Base-by-base conservation (phyloP, 2,113 vertebrate genomes). In the Gallinago media region DNA sequence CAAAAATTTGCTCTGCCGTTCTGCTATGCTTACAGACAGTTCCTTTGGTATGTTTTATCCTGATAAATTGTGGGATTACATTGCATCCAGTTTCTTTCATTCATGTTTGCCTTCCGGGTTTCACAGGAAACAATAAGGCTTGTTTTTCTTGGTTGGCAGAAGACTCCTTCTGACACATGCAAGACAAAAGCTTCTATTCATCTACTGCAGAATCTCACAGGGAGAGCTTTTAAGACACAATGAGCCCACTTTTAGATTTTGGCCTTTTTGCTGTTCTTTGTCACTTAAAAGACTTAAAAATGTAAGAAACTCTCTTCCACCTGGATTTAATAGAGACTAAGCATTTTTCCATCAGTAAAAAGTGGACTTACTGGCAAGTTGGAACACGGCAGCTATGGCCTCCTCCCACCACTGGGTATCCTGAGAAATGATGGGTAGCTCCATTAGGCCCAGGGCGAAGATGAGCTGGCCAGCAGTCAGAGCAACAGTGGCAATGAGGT, bases 401-500 rank as follows among this genome's bases (percentile, higher is more conserved):
- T 99, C 99, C 97, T 99, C 99, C 99, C 99, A 99, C 99, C 99
- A 99, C 90, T 99, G 99, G n/a, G 99, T 99, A 67, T 99, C 99
- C 58, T 99, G 98, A 4, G 98, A 98, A 97, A 99, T 96, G 94
- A 99, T 98, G 49, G 99, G 98, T 74, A 99, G 96, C 93, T 99
- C 99, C 52, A 98, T 90, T 79, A 99, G 97, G 62, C 99, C 99
- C 75, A 99, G 97, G 27, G 99, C 96, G 79, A 99, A 99, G 96
- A 99, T 99, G 89, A 99, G 98, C 98, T 99, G 99, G 47, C 99
- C 99, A 0, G 97, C 98, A 2, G 99, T 98, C 81, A 99, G 98
- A 38, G 99, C 99, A 19, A 99, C 99, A 0, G 99, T 99, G 63
- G 99, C 99, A 18, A 99, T 99, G 97, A 99, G 98, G 98, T 99